Evolutionary conservation across 1,140 invertebrate species (phyloP), one percentile per base, ranked within the genome.

Genomic region (Polypedilum pembai): DNA sequence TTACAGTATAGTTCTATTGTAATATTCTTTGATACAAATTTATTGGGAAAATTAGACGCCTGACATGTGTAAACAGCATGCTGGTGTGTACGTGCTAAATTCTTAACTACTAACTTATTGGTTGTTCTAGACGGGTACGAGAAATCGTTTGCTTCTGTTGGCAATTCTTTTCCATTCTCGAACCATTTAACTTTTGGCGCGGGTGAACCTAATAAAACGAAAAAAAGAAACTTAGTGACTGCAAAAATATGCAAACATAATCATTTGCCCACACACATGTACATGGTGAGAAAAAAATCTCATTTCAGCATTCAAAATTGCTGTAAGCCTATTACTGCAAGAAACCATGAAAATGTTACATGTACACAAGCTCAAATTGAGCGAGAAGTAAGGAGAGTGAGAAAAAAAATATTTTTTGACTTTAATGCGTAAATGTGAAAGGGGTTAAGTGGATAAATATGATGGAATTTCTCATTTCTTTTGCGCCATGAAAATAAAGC

Each of bases 171-270:
- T 63, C 90, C 91, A 76, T 90, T 92, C 79, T 91, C 86, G 86
- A 92, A 93, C 94, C 94, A 96, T 78, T 89, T 91, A 12, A 96
- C 88, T 76, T 86, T 87, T 5, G 94, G 94, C 45, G 88, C 86
- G 0, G 94, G 94, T 76, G 88, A 89, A 77, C 94, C 94, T 96
- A 12, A 56, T 0, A 56, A 15, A 56, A 15, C 1, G 8, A 56
- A 12, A 8, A 56, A 45, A 15, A 45, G 8, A 12, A 45, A 45
- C 2, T 45, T 45, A 45, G 1, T 45, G 41, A 45, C 41, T 12
- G 15, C 41, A 33, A 33, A 33, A 33, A 33, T 33, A 33, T 33
- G 24, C 24, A 33, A 33, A 33, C 24, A 33, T 33, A 33, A 33
- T 33, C 24, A 33, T 33, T 5, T 33, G 24, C 24, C 24, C 24